Conservation (phyloP, 2,113 vertebrate species). For the Macaca nemestrina region DNA sequence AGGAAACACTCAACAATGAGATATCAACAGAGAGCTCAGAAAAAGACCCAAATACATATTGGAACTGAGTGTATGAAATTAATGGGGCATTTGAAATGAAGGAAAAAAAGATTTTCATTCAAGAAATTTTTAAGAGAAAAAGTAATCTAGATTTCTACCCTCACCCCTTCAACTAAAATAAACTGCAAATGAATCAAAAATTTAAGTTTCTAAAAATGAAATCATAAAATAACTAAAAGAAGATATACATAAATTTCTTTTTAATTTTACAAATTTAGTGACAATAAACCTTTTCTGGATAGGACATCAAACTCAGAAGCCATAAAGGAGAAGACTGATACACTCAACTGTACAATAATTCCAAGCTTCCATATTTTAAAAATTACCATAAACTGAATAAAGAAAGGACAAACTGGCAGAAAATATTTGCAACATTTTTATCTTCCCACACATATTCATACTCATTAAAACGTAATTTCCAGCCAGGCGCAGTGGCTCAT, state of each 20-base stretch:
- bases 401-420: neutral
- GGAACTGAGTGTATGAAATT: neutral
- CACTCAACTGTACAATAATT: conserved; percentile 15
- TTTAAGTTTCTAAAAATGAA: conserved; percentile 1
- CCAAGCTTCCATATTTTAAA: conserved; percentile 43
- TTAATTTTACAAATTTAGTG: neutral
- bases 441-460: neutral
- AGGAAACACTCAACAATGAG: neutral
- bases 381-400: conserved; percentile 31
- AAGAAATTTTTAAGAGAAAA: neutral
- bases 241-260: neutral
- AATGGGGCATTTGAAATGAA: neutral
- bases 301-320: conserved; percentile 34
- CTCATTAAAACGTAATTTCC: neutral
- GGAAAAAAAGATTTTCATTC: neutral
- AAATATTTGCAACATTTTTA: conserved; percentile 1
- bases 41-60: neutral
- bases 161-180: neutral
- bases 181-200: conserved; percentile 15
- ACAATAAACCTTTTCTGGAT: neutral
- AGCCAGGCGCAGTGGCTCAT: too few species aligned
- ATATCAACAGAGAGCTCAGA: neutral
- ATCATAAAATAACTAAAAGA: neutral
- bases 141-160: neutral
- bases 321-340: conserved; percentile 6